Evolutionary conservation across 2,113 vertebrate genomes (phyloP), one percentile per base, ranked within the genome.

Genomic region (Gallinago jamesoni): DNA sequence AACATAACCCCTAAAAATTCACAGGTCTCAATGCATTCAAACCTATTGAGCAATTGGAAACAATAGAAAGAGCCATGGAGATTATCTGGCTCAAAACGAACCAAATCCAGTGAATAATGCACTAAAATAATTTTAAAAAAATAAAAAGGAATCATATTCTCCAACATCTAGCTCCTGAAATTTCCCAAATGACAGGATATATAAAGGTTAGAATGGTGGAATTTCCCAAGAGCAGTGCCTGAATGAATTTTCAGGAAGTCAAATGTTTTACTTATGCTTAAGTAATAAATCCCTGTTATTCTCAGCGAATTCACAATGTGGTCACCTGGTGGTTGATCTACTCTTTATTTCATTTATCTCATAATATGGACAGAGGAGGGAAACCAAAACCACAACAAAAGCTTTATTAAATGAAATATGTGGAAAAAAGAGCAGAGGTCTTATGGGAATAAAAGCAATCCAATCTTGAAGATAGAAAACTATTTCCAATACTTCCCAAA

Each of bases 381-480:
- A 81, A 92, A 43, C 35, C 21, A 63, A 94, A 92, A 78, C 14
- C 60, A 50, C 87, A 90, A 86, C 12, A 87, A 66, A 90, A 88
- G 8, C 19, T 85, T 30, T 73, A 67, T 79, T 82, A 92, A 93
- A 67, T 67, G 5, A 79, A 80, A 15, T 25, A 43, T 50, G 37
- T 79, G 39, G 50, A 68, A 92, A 92, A 87, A 83, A 74, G 27
- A 63, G 21, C 35, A 68, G 23, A 68, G 28, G 13, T 14, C 87
- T 75, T 74, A 27, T 8, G 89, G 82, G 82, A 93, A 85, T 84
- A 74, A 91, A 96, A 84, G 45, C 70, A 90, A 94, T 93, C 35
- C 50, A 60, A n/a, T 31, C 48, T 45, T 70, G 35, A 94, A 89
- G 76, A 86, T 3, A 88, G 64, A 77, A 81, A 90, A 93, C 39